Conservation (phyloP, 2,113 vertebrate genomes). For the Nothoprocta pentlandii region DNA sequence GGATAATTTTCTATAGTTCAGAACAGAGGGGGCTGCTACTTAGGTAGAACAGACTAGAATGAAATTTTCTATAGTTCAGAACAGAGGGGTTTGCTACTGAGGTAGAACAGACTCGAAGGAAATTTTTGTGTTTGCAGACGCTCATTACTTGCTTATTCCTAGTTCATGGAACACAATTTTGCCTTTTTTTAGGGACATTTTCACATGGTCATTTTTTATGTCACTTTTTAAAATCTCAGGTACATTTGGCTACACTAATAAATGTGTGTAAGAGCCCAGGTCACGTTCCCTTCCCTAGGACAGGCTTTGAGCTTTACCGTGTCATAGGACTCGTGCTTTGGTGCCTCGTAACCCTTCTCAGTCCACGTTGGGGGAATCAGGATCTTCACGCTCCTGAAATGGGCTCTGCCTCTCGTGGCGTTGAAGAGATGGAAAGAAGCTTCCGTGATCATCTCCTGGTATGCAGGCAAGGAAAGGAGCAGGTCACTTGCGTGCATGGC, state of each 20-base stretch:
- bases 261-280: neutral
- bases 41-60: neutral
- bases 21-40: neutral
- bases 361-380: constrained; percentile 75
- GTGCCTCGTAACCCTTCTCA: constrained; percentile 42
- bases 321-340: constrained; percentile 65
- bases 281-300: neutral
- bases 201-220: neutral
- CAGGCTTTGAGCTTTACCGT: constrained; percentile 57
- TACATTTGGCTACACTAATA: neutral
- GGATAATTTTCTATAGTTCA: neutral
- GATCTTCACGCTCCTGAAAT: constrained; percentile 76
- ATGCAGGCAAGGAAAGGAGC: neutral
- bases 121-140: neutral
- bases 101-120: neutral
- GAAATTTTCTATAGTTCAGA: neutral
- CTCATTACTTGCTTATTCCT: neutral
- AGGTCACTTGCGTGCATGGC: neutral
- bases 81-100: neutral
- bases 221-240: neutral
- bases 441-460: constrained; percentile 76
- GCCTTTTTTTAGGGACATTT: neutral
- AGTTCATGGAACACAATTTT: neutral
- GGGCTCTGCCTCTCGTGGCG: constrained; percentile 74
- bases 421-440: constrained; percentile 76